Evolutionary conservation across 2,888 invertebrate species (phyloP).

Genomic region (Prosapia bicincta): DNA sequence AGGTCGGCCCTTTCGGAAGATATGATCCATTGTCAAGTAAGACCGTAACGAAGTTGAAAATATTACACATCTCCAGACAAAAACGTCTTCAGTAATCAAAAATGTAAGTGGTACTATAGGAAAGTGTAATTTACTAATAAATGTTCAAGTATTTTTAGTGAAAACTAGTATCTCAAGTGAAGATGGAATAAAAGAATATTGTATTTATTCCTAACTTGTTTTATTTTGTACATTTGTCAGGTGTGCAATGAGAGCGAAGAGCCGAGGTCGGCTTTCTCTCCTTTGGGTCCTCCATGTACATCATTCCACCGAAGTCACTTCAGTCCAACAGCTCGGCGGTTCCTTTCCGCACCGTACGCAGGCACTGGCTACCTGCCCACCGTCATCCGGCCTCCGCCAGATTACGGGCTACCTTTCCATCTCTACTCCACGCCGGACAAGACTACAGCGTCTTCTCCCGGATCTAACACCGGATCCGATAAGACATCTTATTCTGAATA

Average conservation of each 20-base stretch:
- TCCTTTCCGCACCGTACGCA: constrained; percentile 76
- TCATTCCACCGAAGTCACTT: constrained; percentile 50
- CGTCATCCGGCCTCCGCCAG: constrained; percentile 56
- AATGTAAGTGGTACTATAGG: too few relatives aligned
- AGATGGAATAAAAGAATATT: too few relatives aligned
- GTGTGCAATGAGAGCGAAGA: constrained; percentile 41
- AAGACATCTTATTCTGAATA: constrained; percentile 55
- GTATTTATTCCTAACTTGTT: too few relatives aligned
- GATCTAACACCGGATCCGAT: constrained; percentile 53
- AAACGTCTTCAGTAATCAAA: too few relatives aligned
- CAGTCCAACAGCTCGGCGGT: constrained; percentile 56
- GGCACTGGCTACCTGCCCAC: constrained; percentile 81
- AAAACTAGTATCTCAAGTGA: too few relatives aligned
- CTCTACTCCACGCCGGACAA: constrained; percentile 40
- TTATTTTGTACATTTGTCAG: constrained; percentile 21
- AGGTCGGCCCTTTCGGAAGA: too few relatives aligned
- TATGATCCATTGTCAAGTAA: too few relatives aligned
- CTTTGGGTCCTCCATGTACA: constrained; percentile 50
- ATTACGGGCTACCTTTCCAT: constrained; percentile 45
- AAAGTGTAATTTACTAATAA: too few relatives aligned
- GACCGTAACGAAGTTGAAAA: too few relatives aligned
- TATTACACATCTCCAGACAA: too few relatives aligned
- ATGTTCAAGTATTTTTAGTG: too few relatives aligned
- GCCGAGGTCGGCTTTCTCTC: constrained; percentile 75
- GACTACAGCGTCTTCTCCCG: constrained; percentile 49